Base-by-base conservation (phyloP, 2,888 invertebrate genomes). In the Leistus spinibarbis region DNA sequence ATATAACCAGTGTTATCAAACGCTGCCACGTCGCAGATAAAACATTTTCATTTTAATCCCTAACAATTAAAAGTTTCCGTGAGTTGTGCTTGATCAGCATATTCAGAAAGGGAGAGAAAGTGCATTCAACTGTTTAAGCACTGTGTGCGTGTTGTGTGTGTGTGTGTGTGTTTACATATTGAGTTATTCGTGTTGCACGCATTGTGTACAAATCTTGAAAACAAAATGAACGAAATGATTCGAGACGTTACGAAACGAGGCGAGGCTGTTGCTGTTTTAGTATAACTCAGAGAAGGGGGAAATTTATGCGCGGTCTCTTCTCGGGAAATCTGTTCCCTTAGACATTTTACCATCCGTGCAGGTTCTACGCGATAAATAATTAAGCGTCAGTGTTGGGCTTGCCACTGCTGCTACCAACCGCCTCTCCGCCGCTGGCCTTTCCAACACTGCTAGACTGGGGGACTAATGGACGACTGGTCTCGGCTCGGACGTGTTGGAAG, bases 41-140 rank as follows among this genome's bases (percentile, higher is more conserved):
- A 77, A 77, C 78, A 78, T 76, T 78, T 73, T 78, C 76, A 75
- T 76, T 77, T 76, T 77, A 76, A 78, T 77, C 78, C 77, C 77
- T 79, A 77, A 77, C 77, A 80, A 80, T 79, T 79, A 79, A 79
- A 79, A 79, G 76, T 80, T 75, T 78, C 71, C 76, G 75, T 63
- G 79, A 80, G 76, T 78, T 79, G 72, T 70, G 77, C 75, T 78
- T 78, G 79, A 78, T 79, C 79, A 79, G 73, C 76, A 75, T 75
- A 75, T 75, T 75, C 63, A 69, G 17, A 68, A 56, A 24, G 63
- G 69, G 67, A 75, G 69, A 69, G 17, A 75, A 56, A 24, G 54
- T 69, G 67, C 68, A 64, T 75, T 64, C 69, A 75, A 69, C 64
- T 69, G 75, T 69, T 7, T 40, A 40, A 13, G 40, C 40, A 13